Percentiles rank a stretch among this genome's conserved stretches.
Conservation (phyloP, 1,140 invertebrate species). For the Macrostomum lignano region DNA sequence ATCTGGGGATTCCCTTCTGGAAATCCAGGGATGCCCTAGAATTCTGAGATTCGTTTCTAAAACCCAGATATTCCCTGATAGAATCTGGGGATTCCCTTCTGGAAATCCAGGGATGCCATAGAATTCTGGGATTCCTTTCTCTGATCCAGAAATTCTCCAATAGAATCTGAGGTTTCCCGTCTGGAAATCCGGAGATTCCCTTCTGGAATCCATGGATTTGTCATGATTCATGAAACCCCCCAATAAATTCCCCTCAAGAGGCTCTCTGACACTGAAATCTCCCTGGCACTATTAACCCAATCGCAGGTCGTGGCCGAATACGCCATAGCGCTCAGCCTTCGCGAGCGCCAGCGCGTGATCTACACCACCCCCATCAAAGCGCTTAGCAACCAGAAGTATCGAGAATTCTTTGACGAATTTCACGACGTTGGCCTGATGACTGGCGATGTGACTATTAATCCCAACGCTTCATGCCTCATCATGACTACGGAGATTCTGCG, state of each 20-base stretch:
- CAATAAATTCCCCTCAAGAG: background rate
- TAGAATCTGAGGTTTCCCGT: background rate
- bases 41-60: background rate
- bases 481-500: constrained; percentile 99
- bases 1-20: too few species aligned
- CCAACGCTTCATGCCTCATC: constrained; percentile 75
- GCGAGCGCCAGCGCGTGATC: constrained; percentile 58
- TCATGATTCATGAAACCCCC: too few species aligned
- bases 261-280: background rate
- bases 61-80: background rate
- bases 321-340: constrained; percentile 40
- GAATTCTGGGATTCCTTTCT: background rate
- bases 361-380: constrained; percentile 99
- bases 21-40: too few species aligned
- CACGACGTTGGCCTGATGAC: constrained; percentile 81
- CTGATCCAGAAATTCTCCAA: background rate
- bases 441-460: constrained; percentile 95
- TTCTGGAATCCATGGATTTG: constrained; percentile 1
- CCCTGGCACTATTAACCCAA: background rate
- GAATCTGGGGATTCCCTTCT: background rate
- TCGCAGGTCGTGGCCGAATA: constrained; percentile 26
- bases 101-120: too few species aligned
- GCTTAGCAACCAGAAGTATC: constrained; percentile 92
- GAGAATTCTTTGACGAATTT: constrained; percentile 90
- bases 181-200: too few species aligned